Conservation (phyloP, 2,797 vertebrate species). For the Fratercula arctica region DNA sequence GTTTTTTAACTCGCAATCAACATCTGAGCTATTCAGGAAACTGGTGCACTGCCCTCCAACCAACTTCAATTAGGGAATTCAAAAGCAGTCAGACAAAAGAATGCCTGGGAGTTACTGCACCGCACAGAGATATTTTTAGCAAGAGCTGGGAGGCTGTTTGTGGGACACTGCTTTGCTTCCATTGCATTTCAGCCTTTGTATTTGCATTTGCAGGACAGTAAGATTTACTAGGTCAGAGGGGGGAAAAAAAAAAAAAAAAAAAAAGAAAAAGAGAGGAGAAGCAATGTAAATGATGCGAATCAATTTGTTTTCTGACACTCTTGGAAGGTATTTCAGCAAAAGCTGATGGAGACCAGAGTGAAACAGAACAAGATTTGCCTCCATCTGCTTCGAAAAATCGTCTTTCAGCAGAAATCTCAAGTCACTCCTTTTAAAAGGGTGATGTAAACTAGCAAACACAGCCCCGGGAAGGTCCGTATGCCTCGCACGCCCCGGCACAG, state of each 20-base stretch:
- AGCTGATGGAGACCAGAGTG: background rate
- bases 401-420: background rate
- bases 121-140: conserved; percentile 54
- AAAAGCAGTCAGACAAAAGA: conserved; percentile 64
- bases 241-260: background rate
- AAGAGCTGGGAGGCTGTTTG: conserved; percentile 36
- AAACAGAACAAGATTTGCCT: background rate
- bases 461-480: background rate
- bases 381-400: background rate
- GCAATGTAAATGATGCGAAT: background rate
- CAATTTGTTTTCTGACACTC: background rate
- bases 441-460: accelerated
- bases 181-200: conserved; percentile 14
- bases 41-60: conserved; percentile 42
- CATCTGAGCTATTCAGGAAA: conserved; percentile 50
- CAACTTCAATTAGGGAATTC: conserved; percentile 59
- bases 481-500: too few relatives aligned
- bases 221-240: conserved; percentile 46
- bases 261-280: background rate
- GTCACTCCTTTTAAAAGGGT: accelerated
- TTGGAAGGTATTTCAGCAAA: background rate
- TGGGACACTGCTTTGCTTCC: background rate
- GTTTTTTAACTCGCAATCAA: conserved; percentile 54
- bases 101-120: conserved; percentile 68
- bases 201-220: conserved; percentile 20